Evolutionary conservation across 2,888 invertebrate species (phyloP).

Genomic region (Dicyrtoma fusca): DNA sequence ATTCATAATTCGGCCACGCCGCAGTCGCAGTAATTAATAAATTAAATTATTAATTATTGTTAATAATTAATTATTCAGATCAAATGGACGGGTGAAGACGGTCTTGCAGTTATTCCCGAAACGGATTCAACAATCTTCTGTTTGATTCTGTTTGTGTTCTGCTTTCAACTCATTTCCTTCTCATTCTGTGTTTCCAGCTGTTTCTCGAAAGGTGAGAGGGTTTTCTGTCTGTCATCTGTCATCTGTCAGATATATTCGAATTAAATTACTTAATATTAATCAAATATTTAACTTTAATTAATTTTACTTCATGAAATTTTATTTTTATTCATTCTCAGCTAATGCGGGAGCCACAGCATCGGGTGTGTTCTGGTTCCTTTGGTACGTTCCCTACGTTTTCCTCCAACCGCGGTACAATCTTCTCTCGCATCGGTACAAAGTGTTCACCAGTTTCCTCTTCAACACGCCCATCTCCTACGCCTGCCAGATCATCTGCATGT

Average conservation of each 20-base stretch:
- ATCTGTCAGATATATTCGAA: too few relatives aligned
- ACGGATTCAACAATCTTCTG: slow-evolving; percentile 70
- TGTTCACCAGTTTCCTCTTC: slow-evolving; percentile 34
- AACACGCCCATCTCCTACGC: slow-evolving; percentile 71
- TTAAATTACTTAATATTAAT: too few relatives aligned
- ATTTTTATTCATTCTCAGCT: slow-evolving; percentile 62
- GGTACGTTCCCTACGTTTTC: slow-evolving; percentile 73
- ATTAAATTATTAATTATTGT: too few relatives aligned
- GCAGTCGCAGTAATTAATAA: too few relatives aligned
- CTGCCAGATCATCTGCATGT: slow-evolving; percentile 72
- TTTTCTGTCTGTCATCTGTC: too few relatives aligned
- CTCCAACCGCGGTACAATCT: slow-evolving; percentile 67
- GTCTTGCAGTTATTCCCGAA: slow-evolving; percentile 59
- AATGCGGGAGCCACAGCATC: slow-evolving; percentile 78
- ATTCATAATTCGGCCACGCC: too few relatives aligned
- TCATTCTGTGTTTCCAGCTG: slow-evolving; percentile 68
- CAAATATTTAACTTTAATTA: too few relatives aligned
- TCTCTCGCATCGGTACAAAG: slow-evolving; percentile 41
- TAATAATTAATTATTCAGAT: slow-evolving; percentile 25
- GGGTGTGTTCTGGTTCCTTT: slow-evolving; percentile 76
- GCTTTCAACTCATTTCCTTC: slow-evolving; percentile 73
- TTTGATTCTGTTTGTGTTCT: slow-evolving; percentile 73
- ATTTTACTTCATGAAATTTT: neutral
- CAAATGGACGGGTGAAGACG: slow-evolving; percentile 34
- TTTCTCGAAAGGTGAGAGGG: slow-evolving; percentile 67